phyloP scores from a whole-genome alignment of 2,797 vertebrate species.

The Acanthurus tractus region DNA sequence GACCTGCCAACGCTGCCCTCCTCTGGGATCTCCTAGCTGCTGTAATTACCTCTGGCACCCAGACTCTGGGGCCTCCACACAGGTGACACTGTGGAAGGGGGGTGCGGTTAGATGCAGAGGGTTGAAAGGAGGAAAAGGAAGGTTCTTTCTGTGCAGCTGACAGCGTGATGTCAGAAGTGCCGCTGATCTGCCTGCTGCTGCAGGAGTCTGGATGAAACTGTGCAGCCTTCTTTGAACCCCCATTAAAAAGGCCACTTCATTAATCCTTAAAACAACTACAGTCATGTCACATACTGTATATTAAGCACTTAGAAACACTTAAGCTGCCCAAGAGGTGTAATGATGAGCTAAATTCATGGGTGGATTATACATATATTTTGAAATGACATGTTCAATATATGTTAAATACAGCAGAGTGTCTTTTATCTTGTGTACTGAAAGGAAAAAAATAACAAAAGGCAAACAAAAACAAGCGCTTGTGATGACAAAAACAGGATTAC shows the following conservation, averaged over 20 bases:
- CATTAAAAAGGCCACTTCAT: slow-evolving; percentile 26
- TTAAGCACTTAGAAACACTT: background rate
- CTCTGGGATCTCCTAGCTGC: slow-evolving; percentile 76
- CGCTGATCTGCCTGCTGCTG: slow-evolving; percentile 61
- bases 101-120: slow-evolving; percentile 63
- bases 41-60: slow-evolving; percentile 87
- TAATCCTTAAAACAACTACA: slow-evolving; percentile 18
- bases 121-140: slow-evolving; percentile 72
- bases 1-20: slow-evolving; percentile 76
- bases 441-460: background rate
- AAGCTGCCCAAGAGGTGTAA: background rate
- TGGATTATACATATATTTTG: background rate
- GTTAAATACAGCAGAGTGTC: background rate
- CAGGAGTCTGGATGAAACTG: slow-evolving; percentile 56
- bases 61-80: slow-evolving; percentile 80
- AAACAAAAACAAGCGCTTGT: background rate
- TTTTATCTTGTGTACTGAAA: slow-evolving; percentile 6
- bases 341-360: background rate
- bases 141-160: slow-evolving; percentile 63
- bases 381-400: background rate
- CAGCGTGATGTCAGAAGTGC: slow-evolving; percentile 70
- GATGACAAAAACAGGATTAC: slow-evolving; percentile 6
- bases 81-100: slow-evolving; percentile 82
- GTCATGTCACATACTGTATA: background rate
- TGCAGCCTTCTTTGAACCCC: slow-evolving; percentile 4